A percentile compares a stretch with the other conserved stretches of the same genome.
These are phyloP conservation scores for Periplaneta americana DNA, from an alignment of 1,140 invertebrate species.

Conservation along the genomic window DNA sequence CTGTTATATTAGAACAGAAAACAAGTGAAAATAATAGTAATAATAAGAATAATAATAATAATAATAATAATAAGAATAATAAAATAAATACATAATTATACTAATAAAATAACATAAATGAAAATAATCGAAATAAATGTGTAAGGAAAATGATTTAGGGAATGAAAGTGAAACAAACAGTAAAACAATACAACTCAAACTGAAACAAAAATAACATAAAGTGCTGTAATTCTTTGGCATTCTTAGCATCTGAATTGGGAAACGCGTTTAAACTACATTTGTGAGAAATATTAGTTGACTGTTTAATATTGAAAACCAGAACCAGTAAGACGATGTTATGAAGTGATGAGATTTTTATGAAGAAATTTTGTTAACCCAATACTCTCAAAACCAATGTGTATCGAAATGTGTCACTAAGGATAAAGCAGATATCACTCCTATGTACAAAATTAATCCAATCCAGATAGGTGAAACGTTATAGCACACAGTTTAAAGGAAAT, in stretches of 20 bases:
- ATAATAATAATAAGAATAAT: constrained; percentile 26
- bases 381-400: no score
- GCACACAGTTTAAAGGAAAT: no score
- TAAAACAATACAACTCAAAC: background rate
- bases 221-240: constrained; percentile 3
- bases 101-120: constrained; percentile 15
- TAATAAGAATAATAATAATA: background rate
- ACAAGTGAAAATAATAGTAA: constrained; percentile 19
- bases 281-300: background rate
- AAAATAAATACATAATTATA: constrained; percentile 25
- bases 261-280: background rate
- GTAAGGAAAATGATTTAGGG: constrained; percentile 8
- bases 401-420: no score
- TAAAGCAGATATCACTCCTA: no score
- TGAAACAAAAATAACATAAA: background rate
- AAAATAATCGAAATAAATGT: constrained; percentile 1
- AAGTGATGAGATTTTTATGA: no score
- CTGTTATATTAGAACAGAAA: constrained; percentile 24
- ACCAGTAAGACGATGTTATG: no score
- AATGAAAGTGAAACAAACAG: constrained; percentile 7
- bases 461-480: no score
- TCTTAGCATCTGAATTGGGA: background rate
- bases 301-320: no score
- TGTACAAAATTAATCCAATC: no score
- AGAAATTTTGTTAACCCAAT: no score